These are phyloP conservation scores for Apotomis turbidana DNA, from an alignment of 2,888 invertebrate species.

Conservation along the genomic window DNA sequence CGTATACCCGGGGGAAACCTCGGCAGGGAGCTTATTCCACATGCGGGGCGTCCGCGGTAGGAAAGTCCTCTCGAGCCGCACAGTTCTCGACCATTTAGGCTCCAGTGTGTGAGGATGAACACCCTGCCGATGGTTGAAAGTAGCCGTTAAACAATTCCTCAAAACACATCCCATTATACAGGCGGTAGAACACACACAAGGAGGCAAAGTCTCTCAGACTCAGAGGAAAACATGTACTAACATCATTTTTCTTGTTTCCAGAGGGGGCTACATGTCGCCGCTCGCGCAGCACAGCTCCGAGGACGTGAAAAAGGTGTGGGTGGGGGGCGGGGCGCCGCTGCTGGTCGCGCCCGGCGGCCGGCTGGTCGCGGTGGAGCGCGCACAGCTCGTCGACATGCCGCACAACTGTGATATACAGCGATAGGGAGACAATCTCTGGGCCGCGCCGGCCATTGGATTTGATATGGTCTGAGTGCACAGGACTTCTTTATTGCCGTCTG, in stretches of 20 bases:
- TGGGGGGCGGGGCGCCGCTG: constrained; percentile 69
- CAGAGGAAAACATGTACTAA: neutral
- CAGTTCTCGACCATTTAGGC: too few relatives aligned
- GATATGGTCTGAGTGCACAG: constrained; percentile 37
- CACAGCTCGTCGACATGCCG: constrained; percentile 67
- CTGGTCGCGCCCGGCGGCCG: constrained; percentile 74
- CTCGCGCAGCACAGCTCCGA: constrained; percentile 66
- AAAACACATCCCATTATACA: too few relatives aligned
- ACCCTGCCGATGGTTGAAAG: too few relatives aligned
- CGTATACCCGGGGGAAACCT: too few relatives aligned
- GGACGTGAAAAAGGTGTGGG: constrained; percentile 80
- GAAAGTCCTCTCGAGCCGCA: too few relatives aligned
- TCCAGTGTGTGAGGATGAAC: too few relatives aligned
- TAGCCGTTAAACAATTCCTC: too few relatives aligned
- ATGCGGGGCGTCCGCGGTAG: too few relatives aligned
- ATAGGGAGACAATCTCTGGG: constrained; percentile 65
- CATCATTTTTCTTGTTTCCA: constrained; percentile 53
- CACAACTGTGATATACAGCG: constrained; percentile 78
- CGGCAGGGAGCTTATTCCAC: too few relatives aligned
- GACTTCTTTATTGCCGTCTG: neutral
- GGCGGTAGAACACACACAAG: too few relatives aligned
- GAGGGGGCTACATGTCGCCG: constrained; percentile 78
- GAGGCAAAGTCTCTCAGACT: too few relatives aligned
- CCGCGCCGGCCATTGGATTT: constrained; percentile 61
- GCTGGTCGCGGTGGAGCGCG: constrained; percentile 74